Percentiles rank a stretch among this genome's conserved stretches.
Evolutionary conservation across 2,113 vertebrate species (phyloP).

Genomic region (Hoplias malabaricus): DNA sequence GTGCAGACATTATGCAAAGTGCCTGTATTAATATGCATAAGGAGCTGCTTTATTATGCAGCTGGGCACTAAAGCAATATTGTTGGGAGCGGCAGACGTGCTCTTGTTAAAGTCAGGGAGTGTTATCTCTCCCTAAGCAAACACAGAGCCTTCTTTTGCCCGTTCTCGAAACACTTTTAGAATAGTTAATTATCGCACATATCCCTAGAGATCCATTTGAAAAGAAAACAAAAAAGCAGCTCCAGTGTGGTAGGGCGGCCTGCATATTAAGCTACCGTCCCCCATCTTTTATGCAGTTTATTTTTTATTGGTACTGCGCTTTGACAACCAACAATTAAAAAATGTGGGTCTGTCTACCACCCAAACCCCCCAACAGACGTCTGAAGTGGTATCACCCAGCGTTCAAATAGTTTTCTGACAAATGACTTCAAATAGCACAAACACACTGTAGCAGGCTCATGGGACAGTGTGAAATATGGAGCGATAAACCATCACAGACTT

Average conservation of each 20-base stretch:
- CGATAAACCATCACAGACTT: slow-evolving; percentile 14
- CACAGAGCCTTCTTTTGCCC: slow-evolving; percentile 52
- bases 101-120: slow-evolving; percentile 59
- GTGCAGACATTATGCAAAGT: slow-evolving; percentile 82
- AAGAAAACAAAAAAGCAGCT: slow-evolving; percentile 47
- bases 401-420: slow-evolving; percentile 11
- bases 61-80: slow-evolving; percentile 66
- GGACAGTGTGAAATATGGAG: slow-evolving; percentile 22
- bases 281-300: not conserved
- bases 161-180: slow-evolving; percentile 50
- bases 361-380: not conserved
- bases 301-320: not conserved
- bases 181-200: slow-evolving; percentile 62
- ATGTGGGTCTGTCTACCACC: not conserved
- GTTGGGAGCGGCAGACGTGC: slow-evolving; percentile 57
- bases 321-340: slow-evolving; percentile 9
- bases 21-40: slow-evolving; percentile 82
- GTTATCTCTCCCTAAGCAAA: slow-evolving; percentile 65
- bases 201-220: slow-evolving; percentile 50
- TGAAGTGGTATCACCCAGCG: slow-evolving; percentile 3
- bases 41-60: slow-evolving; percentile 69
- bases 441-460: slow-evolving; percentile 8
- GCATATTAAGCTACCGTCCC: not conserved
- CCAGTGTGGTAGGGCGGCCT: slow-evolving; percentile 14
- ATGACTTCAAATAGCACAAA: slow-evolving; percentile 26